Conservation (phyloP, 2,888 invertebrate species). For the Sussaba pulchella region DNA sequence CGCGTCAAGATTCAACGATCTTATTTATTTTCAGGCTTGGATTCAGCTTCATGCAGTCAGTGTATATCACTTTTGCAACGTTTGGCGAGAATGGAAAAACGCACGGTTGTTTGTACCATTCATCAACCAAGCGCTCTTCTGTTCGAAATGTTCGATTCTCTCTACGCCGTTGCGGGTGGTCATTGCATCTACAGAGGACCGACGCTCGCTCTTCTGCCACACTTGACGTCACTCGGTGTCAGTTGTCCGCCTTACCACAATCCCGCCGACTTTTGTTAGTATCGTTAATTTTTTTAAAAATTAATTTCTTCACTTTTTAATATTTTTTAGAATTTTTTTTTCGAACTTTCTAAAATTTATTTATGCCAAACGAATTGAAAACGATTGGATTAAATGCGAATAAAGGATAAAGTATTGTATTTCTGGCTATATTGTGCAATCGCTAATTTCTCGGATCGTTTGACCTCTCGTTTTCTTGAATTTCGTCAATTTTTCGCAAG, state of each 20-base stretch:
- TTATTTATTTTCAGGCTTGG: conserved; percentile 87
- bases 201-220: conserved; percentile 90
- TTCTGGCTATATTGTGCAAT: too few relatives aligned
- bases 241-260: conserved; percentile 97
- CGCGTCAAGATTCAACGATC: background rate
- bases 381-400: too few relatives aligned
- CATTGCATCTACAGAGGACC: conserved; percentile 94
- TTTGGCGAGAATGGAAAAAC: conserved; percentile 91
- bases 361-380: too few relatives aligned
- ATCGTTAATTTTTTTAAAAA: background rate
- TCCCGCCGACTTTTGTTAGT: conserved; percentile 97
- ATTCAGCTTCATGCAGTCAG: conserved; percentile 94
- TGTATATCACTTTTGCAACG: conserved; percentile 92
- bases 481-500: background rate
- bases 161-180: conserved; percentile 94
- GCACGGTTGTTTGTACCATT: conserved; percentile 96
- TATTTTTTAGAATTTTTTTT: background rate
- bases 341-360: too few relatives aligned
- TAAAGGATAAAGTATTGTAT: too few relatives aligned
- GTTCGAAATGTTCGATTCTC: conserved; percentile 96
- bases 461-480: background rate
- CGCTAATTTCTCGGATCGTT: too few relatives aligned
- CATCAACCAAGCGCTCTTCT: conserved; percentile 97
- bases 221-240: conserved; percentile 90
- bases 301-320: too few relatives aligned